Base-by-base conservation (phyloP, 2,113 vertebrate species). In the Saguinus midas region DNA sequence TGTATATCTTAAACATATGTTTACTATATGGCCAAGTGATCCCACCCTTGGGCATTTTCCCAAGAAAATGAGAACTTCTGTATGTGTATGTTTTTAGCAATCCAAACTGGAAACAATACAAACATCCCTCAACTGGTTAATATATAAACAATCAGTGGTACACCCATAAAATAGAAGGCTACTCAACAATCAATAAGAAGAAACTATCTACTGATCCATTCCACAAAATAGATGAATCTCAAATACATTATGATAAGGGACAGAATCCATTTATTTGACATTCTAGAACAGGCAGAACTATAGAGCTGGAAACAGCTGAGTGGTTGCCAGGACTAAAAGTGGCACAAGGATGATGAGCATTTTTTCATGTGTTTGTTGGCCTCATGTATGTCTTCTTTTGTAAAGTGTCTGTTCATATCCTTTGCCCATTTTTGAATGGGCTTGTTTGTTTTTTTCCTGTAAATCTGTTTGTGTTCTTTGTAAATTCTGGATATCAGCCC, bases 31-130 rank as follows among this genome's bases (percentile, higher is more conserved):
- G 32, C 16, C 72, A 87, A n/a, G 81, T 17, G n/a, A 23, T 85
- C 80, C 43, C 25, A 87, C 5, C 76, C 4, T 50, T 93, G 35
- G 16, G 0, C 89, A 45, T 91, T 80, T 57, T n/a, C 21, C 43
- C 55, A 70, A 66, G 81, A 93, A 96, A 95, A 91, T 45, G 40
- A 85, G 92, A 93, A 88, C 29, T 48, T 80, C 72, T 37, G 21
- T 27, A 48, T 57, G 3, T 79, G 32, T 75, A 73, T 86, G 48
- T 94, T 82, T 86, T 88, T 48, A 96, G 29, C 43, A 18, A 5
- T 86, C 55, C 35, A 55, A 37, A 27, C 20, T 50, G 25, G 23
- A 80, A 78, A 89, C 25, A 82, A 82, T 87, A 55, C 58, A 43
- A n/a, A 81, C 73, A 48, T 50, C 43, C 29, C n/a, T 87, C 16